These are phyloP conservation scores for Cheumatopsyche charites DNA, from an alignment of 1,140 invertebrate genomes.

Conservation along the genomic window DNA sequence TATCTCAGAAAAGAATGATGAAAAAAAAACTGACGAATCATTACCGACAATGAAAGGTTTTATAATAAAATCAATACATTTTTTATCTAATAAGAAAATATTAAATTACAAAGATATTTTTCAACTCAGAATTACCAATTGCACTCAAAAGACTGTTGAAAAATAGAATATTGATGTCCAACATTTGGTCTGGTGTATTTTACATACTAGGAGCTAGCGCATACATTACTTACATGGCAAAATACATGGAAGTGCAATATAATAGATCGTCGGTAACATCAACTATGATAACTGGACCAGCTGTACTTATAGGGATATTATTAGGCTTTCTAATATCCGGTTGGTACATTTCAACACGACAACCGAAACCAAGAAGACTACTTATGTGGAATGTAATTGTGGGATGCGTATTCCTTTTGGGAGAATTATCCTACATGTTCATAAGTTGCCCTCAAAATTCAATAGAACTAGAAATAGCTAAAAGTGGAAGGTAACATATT, in stretches of 20 bases:
- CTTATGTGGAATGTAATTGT: constrained; percentile 71
- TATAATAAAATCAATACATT: constrained; percentile 6
- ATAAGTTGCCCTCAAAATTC: constrained; percentile 62
- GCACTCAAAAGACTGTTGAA: constrained; percentile 65
- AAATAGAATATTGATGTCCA: constrained; percentile 66
- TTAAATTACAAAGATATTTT: constrained; percentile 11
- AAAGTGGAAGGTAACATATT: constrained; percentile 53
- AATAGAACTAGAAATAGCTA: constrained; percentile 53
- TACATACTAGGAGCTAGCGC: constrained; percentile 70
- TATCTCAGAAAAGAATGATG: constrained; percentile 21
- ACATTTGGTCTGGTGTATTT: constrained; percentile 65
- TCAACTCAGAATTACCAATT: constrained; percentile 61
- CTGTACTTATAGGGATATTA: constrained; percentile 64
- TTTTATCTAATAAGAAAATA: constrained; percentile 1
- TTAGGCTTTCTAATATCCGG: constrained; percentile 69
- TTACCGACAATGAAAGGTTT: constrained; percentile 47
- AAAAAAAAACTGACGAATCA: constrained; percentile 33
- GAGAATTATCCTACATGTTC: constrained; percentile 63
- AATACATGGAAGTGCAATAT: constrained; percentile 76
- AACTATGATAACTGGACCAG: constrained; percentile 68
- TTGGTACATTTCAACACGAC: constrained; percentile 66
- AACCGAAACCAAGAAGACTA: constrained; percentile 65
- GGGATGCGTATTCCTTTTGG: constrained; percentile 62
- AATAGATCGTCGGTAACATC: constrained; percentile 67
- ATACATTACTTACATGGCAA: constrained; percentile 73